Conservation (phyloP, 1,140 invertebrate genomes). For the Bradynema listronoti region DNA sequence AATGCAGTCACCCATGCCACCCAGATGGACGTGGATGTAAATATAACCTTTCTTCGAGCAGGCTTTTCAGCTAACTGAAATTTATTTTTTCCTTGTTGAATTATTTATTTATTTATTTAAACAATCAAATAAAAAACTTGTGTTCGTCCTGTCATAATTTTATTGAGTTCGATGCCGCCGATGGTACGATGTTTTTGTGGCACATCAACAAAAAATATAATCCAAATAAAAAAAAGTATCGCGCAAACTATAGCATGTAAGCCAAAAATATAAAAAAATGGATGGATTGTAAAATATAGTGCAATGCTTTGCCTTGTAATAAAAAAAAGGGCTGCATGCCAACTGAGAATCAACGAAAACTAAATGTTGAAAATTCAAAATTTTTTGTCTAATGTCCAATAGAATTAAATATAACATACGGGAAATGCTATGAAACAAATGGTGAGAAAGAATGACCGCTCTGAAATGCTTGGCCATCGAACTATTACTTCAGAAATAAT, state of each 20-base stretch:
- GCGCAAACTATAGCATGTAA: constrained; percentile 15
- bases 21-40: constrained; percentile 30
- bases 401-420: too few relatives aligned
- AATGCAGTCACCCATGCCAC: constrained; percentile 25
- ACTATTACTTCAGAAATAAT: too few relatives aligned
- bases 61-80: too few relatives aligned
- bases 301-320: constrained; percentile 3
- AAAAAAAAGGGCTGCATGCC: constrained; percentile 16
- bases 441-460: too few relatives aligned
- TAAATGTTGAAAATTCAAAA: constrained; percentile 19
- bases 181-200: constrained; percentile 35
- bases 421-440: too few relatives aligned
- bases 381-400: too few relatives aligned
- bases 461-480: too few relatives aligned
- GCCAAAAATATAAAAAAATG: constrained; percentile 21
- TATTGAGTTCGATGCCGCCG: constrained; percentile 40
- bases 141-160: constrained; percentile 36
- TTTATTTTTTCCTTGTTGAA: too few relatives aligned
- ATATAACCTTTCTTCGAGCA: too few relatives aligned
- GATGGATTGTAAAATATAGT: too few relatives aligned
- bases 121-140: constrained; percentile 12
- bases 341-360: constrained; percentile 37
- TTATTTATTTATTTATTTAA: neutral
- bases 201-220: constrained; percentile 37
- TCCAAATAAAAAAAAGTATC: constrained; percentile 36